Conservation (phyloP, 2,113 vertebrate genomes). For the Microtus pennsylvanicus region DNA sequence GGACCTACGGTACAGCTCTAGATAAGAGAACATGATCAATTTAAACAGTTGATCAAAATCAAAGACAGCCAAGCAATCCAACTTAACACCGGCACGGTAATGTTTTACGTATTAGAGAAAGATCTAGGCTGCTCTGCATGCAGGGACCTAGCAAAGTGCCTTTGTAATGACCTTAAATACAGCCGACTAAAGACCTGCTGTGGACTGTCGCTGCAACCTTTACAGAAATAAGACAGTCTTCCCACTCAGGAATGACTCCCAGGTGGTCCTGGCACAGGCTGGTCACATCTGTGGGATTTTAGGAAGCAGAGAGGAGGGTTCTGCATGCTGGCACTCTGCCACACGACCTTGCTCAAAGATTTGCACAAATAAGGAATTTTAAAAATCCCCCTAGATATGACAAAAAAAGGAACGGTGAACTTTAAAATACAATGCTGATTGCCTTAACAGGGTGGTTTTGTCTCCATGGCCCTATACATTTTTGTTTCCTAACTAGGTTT, state of each 20-base stretch:
- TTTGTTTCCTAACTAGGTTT: not conserved
- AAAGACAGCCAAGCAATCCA: not conserved
- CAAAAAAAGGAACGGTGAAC: not conserved
- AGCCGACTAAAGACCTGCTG: conserved; percentile 69
- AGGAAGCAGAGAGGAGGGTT: conserved; percentile 22
- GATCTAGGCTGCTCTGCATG: not conserved
- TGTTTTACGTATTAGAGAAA: not conserved
- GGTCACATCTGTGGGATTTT: conserved; percentile 71
- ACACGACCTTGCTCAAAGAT: conserved; percentile 47
- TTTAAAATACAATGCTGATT: not conserved
- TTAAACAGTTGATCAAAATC: conserved; percentile 21
- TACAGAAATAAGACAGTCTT: conserved; percentile 59
- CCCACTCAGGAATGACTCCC: conserved; percentile 63
- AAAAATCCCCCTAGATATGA: not conserved
- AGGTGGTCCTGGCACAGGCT: conserved; percentile 75
- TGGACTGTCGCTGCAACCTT: conserved; percentile 61
- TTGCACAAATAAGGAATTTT: conserved; percentile 11
- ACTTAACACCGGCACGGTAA: not conserved
- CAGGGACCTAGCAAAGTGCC: conserved; percentile 1
- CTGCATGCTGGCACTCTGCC: conserved; percentile 47
- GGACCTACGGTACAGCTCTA: not conserved
- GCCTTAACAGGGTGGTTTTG: not conserved
- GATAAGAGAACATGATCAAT: not conserved
- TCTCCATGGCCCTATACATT: not conserved
- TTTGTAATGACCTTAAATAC: conserved; percentile 56